Evolutionary conservation across 2,113 vertebrate genomes (phyloP).

Genomic region (Butorides virescens): DNA sequence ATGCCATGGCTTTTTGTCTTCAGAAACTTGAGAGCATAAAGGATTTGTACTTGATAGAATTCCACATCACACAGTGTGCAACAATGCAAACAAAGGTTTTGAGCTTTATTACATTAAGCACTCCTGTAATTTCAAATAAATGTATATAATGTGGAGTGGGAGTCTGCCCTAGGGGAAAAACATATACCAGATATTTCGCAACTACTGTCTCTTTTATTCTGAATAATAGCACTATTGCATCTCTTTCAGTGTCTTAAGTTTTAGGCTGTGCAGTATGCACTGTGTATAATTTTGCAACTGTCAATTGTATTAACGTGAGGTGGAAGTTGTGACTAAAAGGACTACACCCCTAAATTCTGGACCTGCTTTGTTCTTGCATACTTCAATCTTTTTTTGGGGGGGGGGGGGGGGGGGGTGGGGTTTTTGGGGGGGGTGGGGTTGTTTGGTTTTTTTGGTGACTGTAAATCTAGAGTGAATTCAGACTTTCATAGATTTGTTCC

Average conservation of each 20-base stretch:
- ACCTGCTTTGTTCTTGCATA: not conserved
- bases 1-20: not conserved
- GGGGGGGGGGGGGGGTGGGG: accelerated
- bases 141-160: not conserved
- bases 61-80: accelerated
- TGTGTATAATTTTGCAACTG: not conserved
- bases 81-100: not conserved
- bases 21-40: not conserved
- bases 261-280: not conserved
- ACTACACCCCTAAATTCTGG: not conserved
- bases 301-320: not conserved
- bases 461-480: not conserved
- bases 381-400: not conserved
- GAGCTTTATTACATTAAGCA: not conserved
- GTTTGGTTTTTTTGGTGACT: not conserved
- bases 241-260: not conserved
- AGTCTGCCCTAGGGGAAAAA: not conserved
- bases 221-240: not conserved
- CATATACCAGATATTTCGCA: not conserved
- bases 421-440: too few relatives aligned
- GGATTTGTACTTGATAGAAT: not conserved
- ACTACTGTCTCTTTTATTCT: not conserved
- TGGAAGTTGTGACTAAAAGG: not conserved
- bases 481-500: not conserved
- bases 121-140: not conserved